Percentiles rank a stretch among this genome's conserved stretches.
Conservation (phyloP, 2,888 invertebrate genomes). For the Cataglyphis rosenhaueri region DNA sequence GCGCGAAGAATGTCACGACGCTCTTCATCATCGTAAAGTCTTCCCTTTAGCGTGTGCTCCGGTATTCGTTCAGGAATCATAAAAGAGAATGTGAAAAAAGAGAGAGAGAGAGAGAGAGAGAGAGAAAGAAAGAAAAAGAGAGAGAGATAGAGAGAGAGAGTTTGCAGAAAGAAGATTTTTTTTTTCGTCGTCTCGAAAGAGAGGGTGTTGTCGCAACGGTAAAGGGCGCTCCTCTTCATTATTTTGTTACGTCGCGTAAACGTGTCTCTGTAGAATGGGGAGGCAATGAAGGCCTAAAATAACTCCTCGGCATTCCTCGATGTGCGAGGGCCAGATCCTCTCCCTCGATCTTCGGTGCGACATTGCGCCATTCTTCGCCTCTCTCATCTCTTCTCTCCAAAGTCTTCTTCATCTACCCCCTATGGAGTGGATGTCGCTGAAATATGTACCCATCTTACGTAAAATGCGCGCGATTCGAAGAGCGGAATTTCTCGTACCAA, state of each 20-base stretch:
- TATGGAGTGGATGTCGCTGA: slow-evolving; percentile 70
- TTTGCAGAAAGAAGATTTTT: slow-evolving; percentile 24
- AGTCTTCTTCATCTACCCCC: slow-evolving; percentile 64
- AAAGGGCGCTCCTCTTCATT: slow-evolving; percentile 74
- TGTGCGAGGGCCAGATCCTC: slow-evolving; percentile 44
- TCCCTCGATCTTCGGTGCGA: slow-evolving; percentile 51
- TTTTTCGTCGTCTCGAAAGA: slow-evolving; percentile 21
- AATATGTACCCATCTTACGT: slow-evolving; percentile 74
- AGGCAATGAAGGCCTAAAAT: slow-evolving; percentile 77
- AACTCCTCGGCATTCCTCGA: slow-evolving; percentile 78
- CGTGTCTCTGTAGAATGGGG: slow-evolving; percentile 61
- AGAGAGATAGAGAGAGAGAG: background rate
- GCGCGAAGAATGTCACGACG: slow-evolving; percentile 51
- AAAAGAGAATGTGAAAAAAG: slow-evolving; percentile 25
- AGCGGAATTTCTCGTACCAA: slow-evolving; percentile 62
- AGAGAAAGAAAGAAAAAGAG: background rate
- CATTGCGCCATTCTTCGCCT: slow-evolving; percentile 51
- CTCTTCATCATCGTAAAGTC: slow-evolving; percentile 58
- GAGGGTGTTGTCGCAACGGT: slow-evolving; percentile 37
- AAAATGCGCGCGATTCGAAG: slow-evolving; percentile 67
- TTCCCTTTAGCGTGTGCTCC: slow-evolving; percentile 28
- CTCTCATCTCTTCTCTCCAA: slow-evolving; percentile 59
- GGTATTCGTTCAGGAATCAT: slow-evolving; percentile 49
- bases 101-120: background rate
- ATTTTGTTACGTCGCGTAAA: slow-evolving; percentile 78